Evolutionary conservation across 1,140 invertebrate genomes (phyloP).

Genomic region (Tigriopus japonicus): DNA sequence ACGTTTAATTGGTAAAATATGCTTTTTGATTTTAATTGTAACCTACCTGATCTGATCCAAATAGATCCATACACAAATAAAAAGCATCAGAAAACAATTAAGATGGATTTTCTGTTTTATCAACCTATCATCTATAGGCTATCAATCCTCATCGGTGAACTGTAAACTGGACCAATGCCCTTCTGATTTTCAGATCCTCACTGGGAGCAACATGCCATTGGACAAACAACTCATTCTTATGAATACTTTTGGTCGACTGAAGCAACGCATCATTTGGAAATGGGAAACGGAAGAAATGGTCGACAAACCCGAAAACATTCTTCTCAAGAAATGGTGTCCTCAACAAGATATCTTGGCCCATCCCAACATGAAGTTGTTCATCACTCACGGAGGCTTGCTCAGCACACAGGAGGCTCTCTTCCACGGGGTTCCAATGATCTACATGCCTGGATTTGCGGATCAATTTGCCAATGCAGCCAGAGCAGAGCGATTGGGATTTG

Average conservation of each 20-base stretch:
- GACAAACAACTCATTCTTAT: conserved; percentile 11
- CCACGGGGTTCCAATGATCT: background rate
- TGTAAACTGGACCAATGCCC: too few species aligned
- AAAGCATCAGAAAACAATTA: too few species aligned
- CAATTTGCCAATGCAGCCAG: background rate
- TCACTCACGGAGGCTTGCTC: conserved; percentile 9
- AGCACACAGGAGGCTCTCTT: conserved; percentile 13
- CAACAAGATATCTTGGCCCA: conserved; percentile 10
- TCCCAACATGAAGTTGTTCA: conserved; percentile 10
- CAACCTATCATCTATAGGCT: too few species aligned
- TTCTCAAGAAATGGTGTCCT: background rate
- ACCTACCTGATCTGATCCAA: too few species aligned
- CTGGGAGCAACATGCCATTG: background rate
- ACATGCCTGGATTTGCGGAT: background rate
- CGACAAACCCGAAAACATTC: background rate
- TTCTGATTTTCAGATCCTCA: background rate
- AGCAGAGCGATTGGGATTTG: too few species aligned
- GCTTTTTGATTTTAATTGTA: too few species aligned
- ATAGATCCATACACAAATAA: too few species aligned
- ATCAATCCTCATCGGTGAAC: too few species aligned
- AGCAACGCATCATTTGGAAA: conserved; percentile 4
- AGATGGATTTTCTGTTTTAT: too few species aligned
- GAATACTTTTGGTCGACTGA: conserved; percentile 16
- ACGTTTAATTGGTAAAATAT: too few species aligned
- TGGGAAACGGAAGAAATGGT: conserved; percentile 6